phyloP scores from a whole-genome alignment of 2,113 vertebrate species.

The mouse (Mus musculus) region DNA sequence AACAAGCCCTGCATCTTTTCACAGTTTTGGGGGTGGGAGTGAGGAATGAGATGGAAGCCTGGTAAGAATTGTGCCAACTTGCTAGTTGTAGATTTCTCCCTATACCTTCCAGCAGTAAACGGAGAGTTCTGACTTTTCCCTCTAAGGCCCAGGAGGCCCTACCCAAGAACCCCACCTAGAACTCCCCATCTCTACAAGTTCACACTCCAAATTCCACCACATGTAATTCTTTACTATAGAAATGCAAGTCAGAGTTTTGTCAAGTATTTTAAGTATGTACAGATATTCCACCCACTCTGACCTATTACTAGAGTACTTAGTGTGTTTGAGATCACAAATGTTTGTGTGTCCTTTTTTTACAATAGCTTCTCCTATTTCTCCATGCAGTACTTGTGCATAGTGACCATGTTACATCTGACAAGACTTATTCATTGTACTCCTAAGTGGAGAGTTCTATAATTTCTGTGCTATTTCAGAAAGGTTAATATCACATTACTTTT shows the following conservation, averaged over 20 bases:
- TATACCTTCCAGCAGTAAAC: fast-evolving
- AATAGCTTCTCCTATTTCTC: not conserved
- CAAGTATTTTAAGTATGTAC: not conserved
- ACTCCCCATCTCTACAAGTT: not conserved
- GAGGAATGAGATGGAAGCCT: too few species aligned
- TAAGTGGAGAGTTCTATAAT: not conserved
- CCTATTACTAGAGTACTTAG: not conserved
- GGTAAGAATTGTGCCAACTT: not conserved
- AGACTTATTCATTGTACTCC: fast-evolving
- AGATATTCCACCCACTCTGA: not conserved
- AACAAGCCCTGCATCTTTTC: not conserved
- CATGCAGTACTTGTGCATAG: not conserved
- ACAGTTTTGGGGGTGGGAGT: too few species aligned
- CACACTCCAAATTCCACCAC: not conserved
- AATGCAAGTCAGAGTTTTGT: too few species aligned
- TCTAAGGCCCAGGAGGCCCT: fast-evolving
- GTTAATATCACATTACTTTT: not conserved
- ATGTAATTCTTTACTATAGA: too few species aligned
- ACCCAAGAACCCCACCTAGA: not conserved
- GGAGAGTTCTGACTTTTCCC: not conserved
- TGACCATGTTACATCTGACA: not conserved
- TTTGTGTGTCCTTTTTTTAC: not conserved
- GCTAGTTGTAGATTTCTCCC: fast-evolving
- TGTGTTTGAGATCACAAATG: not conserved
- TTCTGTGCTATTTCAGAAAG: not conserved